Evolutionary conservation across 2,113 vertebrate species (phyloP).

Genomic region (Myocastor coypus): DNA sequence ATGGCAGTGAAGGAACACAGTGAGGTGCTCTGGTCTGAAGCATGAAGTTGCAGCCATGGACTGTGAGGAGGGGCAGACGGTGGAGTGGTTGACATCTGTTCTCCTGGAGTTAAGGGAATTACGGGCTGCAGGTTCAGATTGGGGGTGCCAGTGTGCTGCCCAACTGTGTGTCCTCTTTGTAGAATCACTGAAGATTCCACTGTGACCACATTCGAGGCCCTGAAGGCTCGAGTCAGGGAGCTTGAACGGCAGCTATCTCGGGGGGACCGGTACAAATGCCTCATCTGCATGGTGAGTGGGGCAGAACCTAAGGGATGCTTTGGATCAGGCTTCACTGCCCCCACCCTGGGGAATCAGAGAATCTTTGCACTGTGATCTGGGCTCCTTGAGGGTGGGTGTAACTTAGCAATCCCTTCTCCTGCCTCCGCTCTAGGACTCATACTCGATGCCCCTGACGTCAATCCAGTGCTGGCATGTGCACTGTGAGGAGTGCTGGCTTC

Average conservation of each 20-base stretch:
- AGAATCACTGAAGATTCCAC: conserved; percentile 99
- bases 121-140: neutral
- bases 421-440: conserved; percentile 93
- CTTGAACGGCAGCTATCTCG: conserved; percentile 98
- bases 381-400: neutral
- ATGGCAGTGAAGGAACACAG: neutral
- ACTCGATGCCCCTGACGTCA: conserved; percentile 98
- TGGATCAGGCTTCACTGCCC: neutral
- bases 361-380: neutral
- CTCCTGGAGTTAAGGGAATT: neutral
- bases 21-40: neutral
- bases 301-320: neutral
- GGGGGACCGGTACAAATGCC: conserved; percentile 99
- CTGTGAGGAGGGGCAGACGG: neutral
- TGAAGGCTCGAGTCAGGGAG: conserved; percentile 99
- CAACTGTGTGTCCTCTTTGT: conserved; percentile 67
- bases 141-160: neutral
- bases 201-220: conserved; percentile 97
- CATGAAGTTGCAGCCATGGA: neutral
- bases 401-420: conserved; percentile 61
- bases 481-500: conserved; percentile 99
- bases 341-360: neutral
- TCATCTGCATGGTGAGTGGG: conserved; percentile 99
- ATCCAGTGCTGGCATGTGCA: conserved; percentile 99
- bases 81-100: neutral